Evolutionary conservation across 2,888 invertebrate species (phyloP), one percentile per base, ranked within the genome.

Genomic region (Ecliptopera silaceata): DNA sequence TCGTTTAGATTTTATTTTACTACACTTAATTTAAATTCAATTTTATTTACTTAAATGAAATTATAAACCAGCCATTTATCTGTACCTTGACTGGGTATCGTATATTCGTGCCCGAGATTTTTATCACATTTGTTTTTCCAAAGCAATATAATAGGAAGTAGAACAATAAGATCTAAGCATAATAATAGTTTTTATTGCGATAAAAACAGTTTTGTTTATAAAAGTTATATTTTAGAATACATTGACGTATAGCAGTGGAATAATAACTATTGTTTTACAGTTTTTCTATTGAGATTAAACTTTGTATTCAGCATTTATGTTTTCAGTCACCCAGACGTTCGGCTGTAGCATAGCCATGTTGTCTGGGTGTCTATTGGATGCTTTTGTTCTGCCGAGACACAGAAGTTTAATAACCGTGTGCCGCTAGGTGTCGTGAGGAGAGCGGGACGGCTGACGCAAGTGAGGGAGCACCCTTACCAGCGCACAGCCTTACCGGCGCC

Each of bases 381-480:
- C 71, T 77, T 79, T 70, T 74, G 71, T 75, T 74, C 70, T 78
- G 71, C 68, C 71, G 70, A 72, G 78, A 76, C 72, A 75, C 80
- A 86, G 85, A 82, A 87, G 80, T 86, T 88, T 82, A 82, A 88
- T 79, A 74, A 84, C 79, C 75, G 75, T 89, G 76, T 91, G 91
- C 90, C 92, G 93, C 92, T 93, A 94, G 94, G 94, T 96, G 96
- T 96, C 95, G 96, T 95, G 93, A 95, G 95, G 92, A 93, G 93
- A 79, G 95, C 96, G 92, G 95, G 95, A 84, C 95, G 96, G 92
- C 94, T 96, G 93, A 95, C 95, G 93, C 95, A 96, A 92, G 94
- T 95, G 92, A 94, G 98, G 95, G 97, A 98, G 93, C 98, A 98
- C 95, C 98, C 98, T 92, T 98, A 98, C 95, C 97, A 97, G 94